A percentile compares a stretch with the other conserved stretches of the same genome.
These are phyloP conservation scores for Chionis minor DNA, from an alignment of 2,113 vertebrate genomes.

Conservation along the genomic window DNA sequence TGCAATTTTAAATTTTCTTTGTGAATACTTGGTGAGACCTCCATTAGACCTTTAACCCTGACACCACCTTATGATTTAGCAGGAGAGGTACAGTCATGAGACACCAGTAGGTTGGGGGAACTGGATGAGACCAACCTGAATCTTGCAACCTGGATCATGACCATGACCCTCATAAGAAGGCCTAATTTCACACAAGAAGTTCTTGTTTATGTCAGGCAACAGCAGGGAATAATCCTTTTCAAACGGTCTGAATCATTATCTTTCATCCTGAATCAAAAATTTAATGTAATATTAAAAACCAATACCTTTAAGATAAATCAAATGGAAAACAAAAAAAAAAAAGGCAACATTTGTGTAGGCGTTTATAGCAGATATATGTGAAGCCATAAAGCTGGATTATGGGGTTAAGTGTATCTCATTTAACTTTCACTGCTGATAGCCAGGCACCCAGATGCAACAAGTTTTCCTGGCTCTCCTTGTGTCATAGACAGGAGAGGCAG, in stretches of 20 bases:
- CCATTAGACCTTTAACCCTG: background rate
- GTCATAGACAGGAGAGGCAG: fast-evolving
- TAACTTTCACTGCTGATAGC: background rate
- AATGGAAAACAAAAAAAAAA: background rate
- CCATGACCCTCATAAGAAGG: background rate
- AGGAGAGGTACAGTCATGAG: background rate
- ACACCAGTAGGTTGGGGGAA: background rate
- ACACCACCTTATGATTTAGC: background rate
- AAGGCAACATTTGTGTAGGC: background rate
- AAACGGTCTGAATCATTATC: background rate
- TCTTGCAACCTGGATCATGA: background rate
- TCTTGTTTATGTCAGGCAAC: background rate
- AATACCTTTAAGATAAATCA: background rate
- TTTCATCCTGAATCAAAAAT: background rate
- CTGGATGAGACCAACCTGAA: background rate
- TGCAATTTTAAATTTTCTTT: background rate
- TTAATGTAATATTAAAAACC: background rate
- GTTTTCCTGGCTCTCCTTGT: background rate
- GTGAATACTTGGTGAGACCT: background rate
- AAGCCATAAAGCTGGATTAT: background rate
- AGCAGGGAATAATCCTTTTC: background rate
- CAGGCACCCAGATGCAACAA: background rate
- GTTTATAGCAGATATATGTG: background rate
- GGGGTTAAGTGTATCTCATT: background rate
- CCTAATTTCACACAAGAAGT: background rate